Conservation (phyloP, 2,888 invertebrate genomes). For the Aelia acuminata region DNA sequence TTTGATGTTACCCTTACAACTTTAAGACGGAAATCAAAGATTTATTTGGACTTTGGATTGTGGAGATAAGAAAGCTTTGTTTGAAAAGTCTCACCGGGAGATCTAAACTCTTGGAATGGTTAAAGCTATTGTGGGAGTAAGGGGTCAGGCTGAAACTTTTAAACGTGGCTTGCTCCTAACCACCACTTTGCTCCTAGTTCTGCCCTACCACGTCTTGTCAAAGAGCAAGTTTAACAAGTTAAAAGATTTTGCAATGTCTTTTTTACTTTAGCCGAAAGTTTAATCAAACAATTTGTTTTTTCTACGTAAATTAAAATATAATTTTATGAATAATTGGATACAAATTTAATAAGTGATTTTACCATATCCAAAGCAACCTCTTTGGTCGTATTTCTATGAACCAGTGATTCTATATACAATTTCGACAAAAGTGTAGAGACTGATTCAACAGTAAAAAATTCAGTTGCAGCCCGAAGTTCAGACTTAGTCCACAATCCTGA, state of each 20-base stretch:
- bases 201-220: neutral
- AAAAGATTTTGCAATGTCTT: neutral
- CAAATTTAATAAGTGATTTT: too few species aligned
- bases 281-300: neutral
- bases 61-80: neutral
- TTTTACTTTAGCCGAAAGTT: too few species aligned
- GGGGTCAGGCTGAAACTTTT: neutral
- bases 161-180: neutral
- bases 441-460: slow-evolving; percentile 82
- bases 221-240: neutral
- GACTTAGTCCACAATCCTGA: slow-evolving; percentile 92
- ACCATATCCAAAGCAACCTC: too few species aligned
- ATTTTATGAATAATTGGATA: too few species aligned
- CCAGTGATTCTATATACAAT: slow-evolving; percentile 89
- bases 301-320: too few species aligned
- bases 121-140: neutral
- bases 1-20: too few species aligned
- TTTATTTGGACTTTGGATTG: neutral
- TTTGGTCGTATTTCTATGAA: slow-evolving; percentile 89
- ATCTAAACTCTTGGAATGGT: neutral
- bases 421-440: slow-evolving; percentile 83
- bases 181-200: neutral
- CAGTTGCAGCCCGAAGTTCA: slow-evolving; percentile 85
- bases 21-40: too few species aligned
- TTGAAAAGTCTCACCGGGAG: neutral